A percentile compares a stretch with the other conserved stretches of the same genome.
Conservation (phyloP, 2,113 vertebrate genomes). For the Macquaria ambigua region DNA sequence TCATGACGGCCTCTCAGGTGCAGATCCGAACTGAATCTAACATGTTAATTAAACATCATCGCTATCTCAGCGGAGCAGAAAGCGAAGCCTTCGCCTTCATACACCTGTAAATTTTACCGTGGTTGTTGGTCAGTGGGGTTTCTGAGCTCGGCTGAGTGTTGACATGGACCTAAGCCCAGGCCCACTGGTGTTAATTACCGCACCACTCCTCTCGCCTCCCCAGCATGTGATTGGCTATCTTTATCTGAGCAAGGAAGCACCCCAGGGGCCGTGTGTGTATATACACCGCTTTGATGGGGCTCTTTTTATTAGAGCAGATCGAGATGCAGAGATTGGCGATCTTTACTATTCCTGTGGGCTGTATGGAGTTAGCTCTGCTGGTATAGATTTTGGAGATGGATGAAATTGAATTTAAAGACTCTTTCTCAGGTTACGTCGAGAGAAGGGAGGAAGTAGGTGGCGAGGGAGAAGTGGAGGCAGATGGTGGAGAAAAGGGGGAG, state of each 20-base stretch:
- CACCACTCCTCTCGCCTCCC: constrained; percentile 22
- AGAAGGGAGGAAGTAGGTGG: background rate
- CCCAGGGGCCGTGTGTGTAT: constrained; percentile 24
- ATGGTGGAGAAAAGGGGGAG: constrained; percentile 50
- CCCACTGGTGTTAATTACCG: constrained; percentile 68
- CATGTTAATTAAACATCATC: constrained; percentile 61
- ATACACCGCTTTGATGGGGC: constrained; percentile 48
- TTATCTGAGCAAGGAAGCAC: constrained; percentile 49
- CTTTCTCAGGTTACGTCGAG: constrained; percentile 35
- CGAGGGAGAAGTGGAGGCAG: constrained; percentile 35
- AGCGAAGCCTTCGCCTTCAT: constrained; percentile 7
- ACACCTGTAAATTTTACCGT: constrained; percentile 7
- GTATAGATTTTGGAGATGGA: constrained; percentile 55
- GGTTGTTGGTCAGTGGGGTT: constrained; percentile 36
- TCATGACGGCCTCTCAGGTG: constrained; percentile 23
- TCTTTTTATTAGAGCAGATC: constrained; percentile 64
- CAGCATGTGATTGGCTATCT: constrained; percentile 57
- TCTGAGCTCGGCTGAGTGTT: constrained; percentile 33
- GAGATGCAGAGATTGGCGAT: constrained; percentile 61
- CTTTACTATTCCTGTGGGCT: constrained; percentile 49
- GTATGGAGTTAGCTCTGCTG: constrained; percentile 18
- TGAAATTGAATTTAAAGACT: constrained; percentile 59
- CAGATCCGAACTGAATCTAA: constrained; percentile 5
- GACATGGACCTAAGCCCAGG: constrained; percentile 17
- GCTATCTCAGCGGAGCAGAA: constrained; percentile 26